phyloP scores from a whole-genome alignment of 1,140 invertebrate species.

The Drosophila micromelanica region DNA sequence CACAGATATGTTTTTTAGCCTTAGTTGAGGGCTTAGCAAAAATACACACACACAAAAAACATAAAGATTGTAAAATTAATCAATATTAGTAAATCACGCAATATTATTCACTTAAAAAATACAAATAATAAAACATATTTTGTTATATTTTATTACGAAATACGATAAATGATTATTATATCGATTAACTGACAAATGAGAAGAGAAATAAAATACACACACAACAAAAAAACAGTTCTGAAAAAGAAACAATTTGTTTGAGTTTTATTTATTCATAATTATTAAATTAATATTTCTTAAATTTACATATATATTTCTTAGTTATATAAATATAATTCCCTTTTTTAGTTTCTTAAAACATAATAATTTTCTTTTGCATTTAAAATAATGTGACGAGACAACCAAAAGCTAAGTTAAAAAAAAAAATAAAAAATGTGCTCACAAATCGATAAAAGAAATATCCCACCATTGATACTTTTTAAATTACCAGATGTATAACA shows the following conservation, averaged over 20 bases:
- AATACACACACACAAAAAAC: constrained; percentile 10
- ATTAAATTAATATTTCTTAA: no score
- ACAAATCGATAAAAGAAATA: no score
- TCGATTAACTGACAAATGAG: constrained; percentile 53
- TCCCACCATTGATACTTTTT: no score
- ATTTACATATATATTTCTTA: no score
- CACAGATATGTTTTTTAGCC: not conserved
- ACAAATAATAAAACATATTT: constrained; percentile 48
- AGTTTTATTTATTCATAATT: no score
- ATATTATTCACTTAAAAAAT: constrained; percentile 66
- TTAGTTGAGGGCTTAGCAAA: not conserved
- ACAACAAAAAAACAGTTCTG: constrained; percentile 49
- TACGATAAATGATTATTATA: constrained; percentile 45
- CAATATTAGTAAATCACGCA: constrained; percentile 76
- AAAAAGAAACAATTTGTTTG: constrained; percentile 47
- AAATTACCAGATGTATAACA: no score
- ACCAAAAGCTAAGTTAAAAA: no score
- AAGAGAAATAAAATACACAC: constrained; percentile 52
- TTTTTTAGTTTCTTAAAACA: no score
- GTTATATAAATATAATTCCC: no score
- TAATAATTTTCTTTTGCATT: not conserved
- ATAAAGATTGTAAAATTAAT: constrained; percentile 55
- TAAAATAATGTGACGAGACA: no score
- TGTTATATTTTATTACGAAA: constrained; percentile 67
- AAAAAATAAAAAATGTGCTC: no score